Percentiles rank a stretch among this genome's conserved stretches.
phyloP scores from a whole-genome alignment of 2,888 invertebrate genomes.

The Lordiphosa andalusiaca region DNA sequence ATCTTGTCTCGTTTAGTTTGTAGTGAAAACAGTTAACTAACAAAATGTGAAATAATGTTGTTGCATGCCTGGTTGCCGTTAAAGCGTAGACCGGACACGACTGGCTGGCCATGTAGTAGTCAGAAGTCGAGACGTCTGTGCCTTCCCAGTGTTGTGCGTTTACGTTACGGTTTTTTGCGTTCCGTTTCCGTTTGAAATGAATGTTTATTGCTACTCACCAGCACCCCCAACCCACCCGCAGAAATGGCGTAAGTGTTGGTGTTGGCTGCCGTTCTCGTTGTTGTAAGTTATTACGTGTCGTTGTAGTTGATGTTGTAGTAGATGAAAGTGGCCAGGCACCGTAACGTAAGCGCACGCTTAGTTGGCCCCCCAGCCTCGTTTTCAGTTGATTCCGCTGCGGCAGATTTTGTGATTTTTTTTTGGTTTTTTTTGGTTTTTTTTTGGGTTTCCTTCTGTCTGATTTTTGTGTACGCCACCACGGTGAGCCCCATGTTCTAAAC shows the following conservation, averaged over 20 bases:
- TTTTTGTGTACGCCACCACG: constrained; percentile 29
- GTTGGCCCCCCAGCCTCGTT: constrained; percentile 16
- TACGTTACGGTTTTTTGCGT: constrained; percentile 52
- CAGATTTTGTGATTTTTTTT: no score
- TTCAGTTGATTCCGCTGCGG: background rate
- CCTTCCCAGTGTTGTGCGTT: constrained; percentile 24
- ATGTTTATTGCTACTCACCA: constrained; percentile 23
- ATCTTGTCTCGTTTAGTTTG: background rate
- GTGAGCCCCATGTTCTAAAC: background rate
- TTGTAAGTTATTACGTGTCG: constrained; percentile 10
- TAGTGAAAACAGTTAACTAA: background rate
- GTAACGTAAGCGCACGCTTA: constrained; percentile 40
- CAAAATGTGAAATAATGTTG: background rate
- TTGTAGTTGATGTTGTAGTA: constrained; percentile 3
- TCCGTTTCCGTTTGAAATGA: constrained; percentile 21
- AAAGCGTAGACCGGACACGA: background rate
- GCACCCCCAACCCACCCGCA: no score
- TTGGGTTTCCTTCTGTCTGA: background rate
- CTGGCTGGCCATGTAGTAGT: background rate
- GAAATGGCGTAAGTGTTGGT: constrained; percentile 4
- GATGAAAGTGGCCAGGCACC: constrained; percentile 14
- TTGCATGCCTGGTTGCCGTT: background rate
- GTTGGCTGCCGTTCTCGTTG: background rate
- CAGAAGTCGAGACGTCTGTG: constrained; percentile 6
- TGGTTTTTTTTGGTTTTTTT: no score